Evolutionary conservation across 2,888 invertebrate species (phyloP), one percentile per base, ranked within the genome.

Genomic region (Drosophila helvetica): DNA sequence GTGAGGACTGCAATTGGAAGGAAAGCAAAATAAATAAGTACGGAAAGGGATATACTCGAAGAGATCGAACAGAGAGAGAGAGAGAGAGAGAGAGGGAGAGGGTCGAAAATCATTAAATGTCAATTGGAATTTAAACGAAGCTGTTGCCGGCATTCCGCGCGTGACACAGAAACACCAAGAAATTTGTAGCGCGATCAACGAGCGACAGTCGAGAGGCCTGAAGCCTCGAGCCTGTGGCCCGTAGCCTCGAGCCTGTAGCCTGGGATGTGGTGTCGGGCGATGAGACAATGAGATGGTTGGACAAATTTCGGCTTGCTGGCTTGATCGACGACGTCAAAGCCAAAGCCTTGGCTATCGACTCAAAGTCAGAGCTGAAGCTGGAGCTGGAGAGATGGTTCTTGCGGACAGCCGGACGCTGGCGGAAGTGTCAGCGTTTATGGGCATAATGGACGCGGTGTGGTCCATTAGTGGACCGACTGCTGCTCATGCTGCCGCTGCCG

Each of bases 81-180:
- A 25, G 43, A 17, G 30, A 48, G 55, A 25, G 62, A 38, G 27
- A 7, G 56, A 22, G 52, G 54, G 18, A 8, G 78, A 42, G 19
- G 51, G 50, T 33, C 42, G 78, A 74, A 71, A 73, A 84, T 89
- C 90, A 89, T 84, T 78, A 86, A 90, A 87, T 71, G 77, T 86
- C 80, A 80, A 80, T 83, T 86, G 90, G 91, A 91, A 91, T 91
- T 91, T 91, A 90, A 91, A 91, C 90, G 87, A 90, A 90, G 91
- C 86, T 87, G 89, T 90, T 84, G 80, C 83, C 84, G 81, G 83
- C 88, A 90, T 91, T 90, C 90, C 89, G 78, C 80, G 80, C 81
- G 79, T 88, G 79, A 79, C 85, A 84, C 75, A 75, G 75, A 75
- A 83, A 87, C 89, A 77, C 78, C 77, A 78, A 81, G 89, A 85